Conservation (phyloP, 1,140 invertebrate genomes). For the Drosophila seguyi region DNA sequence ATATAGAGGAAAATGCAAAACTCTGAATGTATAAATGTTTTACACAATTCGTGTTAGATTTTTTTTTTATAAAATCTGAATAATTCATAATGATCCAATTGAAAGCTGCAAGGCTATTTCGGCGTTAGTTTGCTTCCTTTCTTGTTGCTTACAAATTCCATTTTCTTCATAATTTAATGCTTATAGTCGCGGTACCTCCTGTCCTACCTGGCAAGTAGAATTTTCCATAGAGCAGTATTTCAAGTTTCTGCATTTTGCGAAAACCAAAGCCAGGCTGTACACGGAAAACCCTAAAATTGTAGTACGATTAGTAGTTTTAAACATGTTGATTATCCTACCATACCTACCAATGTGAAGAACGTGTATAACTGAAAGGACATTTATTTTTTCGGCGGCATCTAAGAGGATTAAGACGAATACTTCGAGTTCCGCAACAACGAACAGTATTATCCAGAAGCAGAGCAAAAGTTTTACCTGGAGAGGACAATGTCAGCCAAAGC, state of each 20-base stretch:
- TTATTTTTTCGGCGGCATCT: neutral
- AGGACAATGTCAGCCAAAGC: neutral
- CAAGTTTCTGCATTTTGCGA: neutral
- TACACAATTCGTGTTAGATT: too few species aligned
- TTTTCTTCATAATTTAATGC: neutral
- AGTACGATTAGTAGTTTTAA: neutral
- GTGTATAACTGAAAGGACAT: neutral
- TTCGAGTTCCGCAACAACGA: neutral
- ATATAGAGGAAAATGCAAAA: too few species aligned
- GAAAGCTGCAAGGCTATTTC: too few species aligned
- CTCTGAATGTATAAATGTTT: too few species aligned
- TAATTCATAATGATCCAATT: too few species aligned
- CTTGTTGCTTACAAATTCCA: too few species aligned
- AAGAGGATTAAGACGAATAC: neutral
- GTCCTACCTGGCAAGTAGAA: neutral
- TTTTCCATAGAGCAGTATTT: neutral
- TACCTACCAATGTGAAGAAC: neutral
- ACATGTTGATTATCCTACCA: too few species aligned
- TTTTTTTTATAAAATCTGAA: too few species aligned
- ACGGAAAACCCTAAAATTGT: conserved; percentile 5
- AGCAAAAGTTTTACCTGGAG: conserved; percentile 9
- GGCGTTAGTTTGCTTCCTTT: too few species aligned
- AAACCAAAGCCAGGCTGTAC: neutral
- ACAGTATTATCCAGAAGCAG: conserved; percentile 5
- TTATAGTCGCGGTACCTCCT: too few species aligned